Percentiles rank a stretch among this genome's conserved stretches.
Conservation (phyloP, 2,888 invertebrate genomes). For the Agrochola lychnidis region DNA sequence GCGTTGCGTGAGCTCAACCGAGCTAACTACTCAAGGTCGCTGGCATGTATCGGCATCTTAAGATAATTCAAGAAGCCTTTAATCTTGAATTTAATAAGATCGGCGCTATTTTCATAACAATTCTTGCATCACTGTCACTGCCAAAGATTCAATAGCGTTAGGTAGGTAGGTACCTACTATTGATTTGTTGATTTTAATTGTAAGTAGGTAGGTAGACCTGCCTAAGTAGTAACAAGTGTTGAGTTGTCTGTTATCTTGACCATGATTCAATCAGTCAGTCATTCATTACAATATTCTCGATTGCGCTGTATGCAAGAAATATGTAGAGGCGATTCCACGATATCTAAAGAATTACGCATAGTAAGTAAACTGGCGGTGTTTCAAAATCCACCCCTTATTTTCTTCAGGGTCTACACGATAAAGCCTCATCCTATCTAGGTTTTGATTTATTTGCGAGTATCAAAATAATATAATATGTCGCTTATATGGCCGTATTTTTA, state of each 20-base stretch:
- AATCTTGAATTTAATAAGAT: not conserved
- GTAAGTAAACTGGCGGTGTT: not conserved
- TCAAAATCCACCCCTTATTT: not conserved
- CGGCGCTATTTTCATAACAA: no score
- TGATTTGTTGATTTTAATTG: not conserved
- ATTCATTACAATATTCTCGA: not conserved
- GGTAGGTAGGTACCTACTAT: not conserved
- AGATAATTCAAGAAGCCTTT: no score
- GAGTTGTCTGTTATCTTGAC: not conserved
- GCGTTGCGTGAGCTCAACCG: no score
- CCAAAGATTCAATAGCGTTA: not conserved
- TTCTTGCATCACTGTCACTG: not conserved
- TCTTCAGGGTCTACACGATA: not conserved
- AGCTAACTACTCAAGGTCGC: no score
- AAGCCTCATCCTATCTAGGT: no score
- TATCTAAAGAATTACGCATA: not conserved
- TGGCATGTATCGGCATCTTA: no score
- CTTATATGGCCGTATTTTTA: no score
- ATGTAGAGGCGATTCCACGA: not conserved
- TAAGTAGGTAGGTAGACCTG: not conserved
- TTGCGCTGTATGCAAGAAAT: not conserved
- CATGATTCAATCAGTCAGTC: not conserved
- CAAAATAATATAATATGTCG: no score
- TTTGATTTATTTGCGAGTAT: no score
- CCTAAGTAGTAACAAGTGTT: not conserved